Base-by-base conservation (phyloP, 2,113 vertebrate species). In the Sorex araneus region DNA sequence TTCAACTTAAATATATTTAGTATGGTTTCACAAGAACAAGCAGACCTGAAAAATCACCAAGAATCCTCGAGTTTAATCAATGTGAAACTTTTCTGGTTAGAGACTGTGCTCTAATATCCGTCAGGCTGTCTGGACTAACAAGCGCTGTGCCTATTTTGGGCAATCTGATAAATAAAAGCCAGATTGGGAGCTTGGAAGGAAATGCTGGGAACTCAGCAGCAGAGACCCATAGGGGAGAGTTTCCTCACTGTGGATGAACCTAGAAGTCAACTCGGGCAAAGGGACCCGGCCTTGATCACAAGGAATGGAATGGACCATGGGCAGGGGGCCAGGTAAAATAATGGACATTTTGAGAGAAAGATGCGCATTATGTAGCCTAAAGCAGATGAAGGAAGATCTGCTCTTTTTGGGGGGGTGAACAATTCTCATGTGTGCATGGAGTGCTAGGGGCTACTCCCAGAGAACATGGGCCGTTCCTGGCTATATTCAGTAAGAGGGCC, bases 1-100 rank as follows among this genome's bases (percentile, higher is more conserved):
- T 40, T 40, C 7, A 40, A 7, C 71, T 92, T 96, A 90, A 94
- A 89, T 83, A 73, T n/a, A 47, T 54, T 54, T 92, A 90, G 94
- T 54, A 93, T 73, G 87, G 66, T 87, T 60, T 79, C 32, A 90
- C 1, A 47, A 43, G 73, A 90, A 54, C 74, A 79, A 97, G 92
- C 66, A 87, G 97, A 89, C 71, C 32, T 32, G 18, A 70, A 36
- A 90, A 32, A n/a, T 54, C 70, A 40, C 47, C 10, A 60, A 32
- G 34, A 76, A 75, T 6, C 25, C 13, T 47, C 28, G 50, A 75
- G 28, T 34, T 19, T 88, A 8, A 34, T 86, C 47, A 67, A 18
- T 76, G 83, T 84, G 63, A 50, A 88, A 90, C 89, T 70, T 25
- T n/a, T 95, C 89, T 84, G 27, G 25, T 74, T 16, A 84, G 84